Conservation (phyloP, 2,113 vertebrate species). For the Datnioides undecimradiatus region DNA sequence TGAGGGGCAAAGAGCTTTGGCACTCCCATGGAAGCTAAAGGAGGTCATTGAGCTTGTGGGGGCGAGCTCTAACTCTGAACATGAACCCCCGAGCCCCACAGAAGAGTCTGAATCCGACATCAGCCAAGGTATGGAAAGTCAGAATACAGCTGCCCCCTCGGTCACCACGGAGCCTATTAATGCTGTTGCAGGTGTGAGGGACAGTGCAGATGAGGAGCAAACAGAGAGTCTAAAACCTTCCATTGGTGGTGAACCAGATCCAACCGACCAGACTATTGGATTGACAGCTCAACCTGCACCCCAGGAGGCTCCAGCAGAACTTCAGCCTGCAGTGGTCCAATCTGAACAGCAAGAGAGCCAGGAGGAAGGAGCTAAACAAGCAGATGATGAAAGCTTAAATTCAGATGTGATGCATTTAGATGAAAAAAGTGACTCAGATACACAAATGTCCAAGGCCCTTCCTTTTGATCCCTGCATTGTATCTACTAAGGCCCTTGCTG, state of each 20-base stretch:
- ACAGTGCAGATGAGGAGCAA: conserved; percentile 36
- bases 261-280: not conserved
- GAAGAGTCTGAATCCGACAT: conserved; percentile 45
- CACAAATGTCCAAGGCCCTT: conserved; percentile 66
- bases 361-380: conserved; percentile 71
- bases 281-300: conserved; percentile 5
- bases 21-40: conserved; percentile 13
- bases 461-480: conserved; percentile 93
- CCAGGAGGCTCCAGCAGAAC: conserved; percentile 40
- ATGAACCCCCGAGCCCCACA: conserved; percentile 1
- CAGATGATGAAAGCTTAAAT: conserved; percentile 74
- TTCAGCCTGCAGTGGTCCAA: conserved; percentile 19
- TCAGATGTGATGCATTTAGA: conserved; percentile 45
- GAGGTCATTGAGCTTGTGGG: conserved; percentile 23
- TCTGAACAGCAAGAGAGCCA: conserved; percentile 27
- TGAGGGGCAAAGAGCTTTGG: conserved; percentile 22
- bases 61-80: conserved; percentile 25
- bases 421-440: conserved; percentile 55
- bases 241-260: conserved; percentile 8
- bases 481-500: conserved; percentile 86
- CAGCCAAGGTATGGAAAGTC: conserved; percentile 14
- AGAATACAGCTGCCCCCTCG: not conserved
- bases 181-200: conserved; percentile 7
- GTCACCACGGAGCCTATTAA: conserved; percentile 16
- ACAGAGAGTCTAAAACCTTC: conserved; percentile 13